Evolutionary conservation across 1,140 invertebrate species (phyloP).

Genomic region (Nymphalis io): DNA sequence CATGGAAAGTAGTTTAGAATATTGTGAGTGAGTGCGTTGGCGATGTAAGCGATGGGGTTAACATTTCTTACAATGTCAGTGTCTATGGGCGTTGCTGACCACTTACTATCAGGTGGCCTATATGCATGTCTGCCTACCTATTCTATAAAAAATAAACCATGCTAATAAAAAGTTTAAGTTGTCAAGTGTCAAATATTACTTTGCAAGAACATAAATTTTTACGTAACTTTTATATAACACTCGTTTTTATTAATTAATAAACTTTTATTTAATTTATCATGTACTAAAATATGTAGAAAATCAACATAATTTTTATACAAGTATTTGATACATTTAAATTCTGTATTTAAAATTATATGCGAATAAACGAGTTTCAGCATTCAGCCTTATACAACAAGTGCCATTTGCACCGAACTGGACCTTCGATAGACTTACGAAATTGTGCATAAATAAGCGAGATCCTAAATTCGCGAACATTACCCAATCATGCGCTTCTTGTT

Average conservation of each 20-base stretch:
- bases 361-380: slow-evolving; percentile 16
- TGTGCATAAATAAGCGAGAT: slow-evolving; percentile 22
- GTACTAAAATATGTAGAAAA: not conserved
- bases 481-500: slow-evolving; percentile 14
- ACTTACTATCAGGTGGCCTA: too few relatives aligned
- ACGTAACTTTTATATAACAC: not conserved
- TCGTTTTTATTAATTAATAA: not conserved
- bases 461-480: slow-evolving; percentile 28
- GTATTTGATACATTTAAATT: not conserved
- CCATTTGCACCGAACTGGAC: slow-evolving; percentile 28
- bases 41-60: too few relatives aligned
- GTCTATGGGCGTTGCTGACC: too few relatives aligned
- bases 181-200: not conserved
- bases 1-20: too few relatives aligned
- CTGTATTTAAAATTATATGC: slow-evolving; percentile 1
- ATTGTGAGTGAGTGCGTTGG: too few relatives aligned
- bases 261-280: not conserved
- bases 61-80: too few relatives aligned
- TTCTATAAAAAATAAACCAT: too few relatives aligned
- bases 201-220: not conserved
- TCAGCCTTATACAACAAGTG: slow-evolving; percentile 24
- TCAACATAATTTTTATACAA: not conserved
- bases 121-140: too few relatives aligned
- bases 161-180: too few relatives aligned
- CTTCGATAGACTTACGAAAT: slow-evolving; percentile 31